Percentiles rank a stretch among this genome's conserved stretches.
phyloP scores from a whole-genome alignment of 2,113 vertebrate species.

The Ceuthmochares aereus region DNA sequence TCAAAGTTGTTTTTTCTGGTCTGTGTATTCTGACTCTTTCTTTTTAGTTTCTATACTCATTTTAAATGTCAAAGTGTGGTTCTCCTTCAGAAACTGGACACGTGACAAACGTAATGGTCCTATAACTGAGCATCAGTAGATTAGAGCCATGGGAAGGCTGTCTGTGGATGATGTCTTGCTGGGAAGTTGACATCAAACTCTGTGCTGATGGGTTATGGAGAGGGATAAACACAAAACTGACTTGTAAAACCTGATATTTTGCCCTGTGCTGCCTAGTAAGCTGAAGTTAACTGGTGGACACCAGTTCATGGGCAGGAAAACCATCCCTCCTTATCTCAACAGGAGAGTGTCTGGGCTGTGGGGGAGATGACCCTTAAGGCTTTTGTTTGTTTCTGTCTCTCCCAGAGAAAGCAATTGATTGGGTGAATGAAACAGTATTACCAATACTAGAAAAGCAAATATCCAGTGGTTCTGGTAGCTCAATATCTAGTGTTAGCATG shows the following conservation, averaged over 20 bases:
- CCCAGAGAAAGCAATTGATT: not conserved
- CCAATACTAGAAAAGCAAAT: not conserved
- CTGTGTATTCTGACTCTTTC: not conserved
- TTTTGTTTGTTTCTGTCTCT: not conserved
- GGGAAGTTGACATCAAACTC: not conserved
- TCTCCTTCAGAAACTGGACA: not conserved
- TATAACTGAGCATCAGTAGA: not conserved
- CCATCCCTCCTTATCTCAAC: not conserved
- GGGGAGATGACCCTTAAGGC: not conserved
- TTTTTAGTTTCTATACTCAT: not conserved
- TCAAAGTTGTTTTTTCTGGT: not conserved
- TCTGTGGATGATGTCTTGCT: not conserved
- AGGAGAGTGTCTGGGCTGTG: not conserved
- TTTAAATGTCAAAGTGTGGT: not conserved
- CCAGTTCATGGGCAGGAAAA: not conserved
- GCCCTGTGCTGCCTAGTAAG: fast-evolving
- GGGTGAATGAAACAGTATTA: not conserved
- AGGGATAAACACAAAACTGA: not conserved
- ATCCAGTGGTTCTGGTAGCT: not conserved
- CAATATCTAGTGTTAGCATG: not conserved
- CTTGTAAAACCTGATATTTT: not conserved
- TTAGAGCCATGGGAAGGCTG: not conserved
- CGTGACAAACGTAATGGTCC: not conserved
- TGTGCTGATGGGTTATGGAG: not conserved
- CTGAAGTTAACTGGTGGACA: not conserved